These are phyloP conservation scores for Protosalanx chinensis DNA, from an alignment of 2,797 vertebrate species.

Conservation along the genomic window DNA sequence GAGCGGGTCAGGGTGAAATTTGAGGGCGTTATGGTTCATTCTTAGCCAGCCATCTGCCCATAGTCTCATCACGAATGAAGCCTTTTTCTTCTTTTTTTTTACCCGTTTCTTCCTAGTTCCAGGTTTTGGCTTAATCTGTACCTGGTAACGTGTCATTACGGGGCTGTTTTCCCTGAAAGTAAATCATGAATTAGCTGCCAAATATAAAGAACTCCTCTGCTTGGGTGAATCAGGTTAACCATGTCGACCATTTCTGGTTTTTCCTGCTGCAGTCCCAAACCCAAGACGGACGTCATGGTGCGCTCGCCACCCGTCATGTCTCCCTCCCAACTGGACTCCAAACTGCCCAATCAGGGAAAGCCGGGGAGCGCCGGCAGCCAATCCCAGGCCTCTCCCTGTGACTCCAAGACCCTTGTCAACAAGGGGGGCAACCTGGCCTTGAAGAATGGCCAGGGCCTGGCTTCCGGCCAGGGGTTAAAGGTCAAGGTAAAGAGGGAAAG, in stretches of 20 bases:
- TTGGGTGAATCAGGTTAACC: not conserved
- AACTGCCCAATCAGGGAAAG: slow-evolving; percentile 99
- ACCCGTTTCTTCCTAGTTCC: not conserved
- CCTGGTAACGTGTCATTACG: not conserved
- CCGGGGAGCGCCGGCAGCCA: slow-evolving; percentile 93
- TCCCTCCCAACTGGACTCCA: slow-evolving; percentile 99
- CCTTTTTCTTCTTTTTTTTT: not conserved
- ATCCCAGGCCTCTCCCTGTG: slow-evolving; percentile 95
- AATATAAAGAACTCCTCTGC: not conserved
- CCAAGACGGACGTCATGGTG: slow-evolving; percentile 99
- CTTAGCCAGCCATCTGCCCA: not conserved
- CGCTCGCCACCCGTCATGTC: slow-evolving; percentile 99
- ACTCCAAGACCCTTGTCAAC: slow-evolving; percentile 86
- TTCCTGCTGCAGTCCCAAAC: slow-evolving; percentile 86
- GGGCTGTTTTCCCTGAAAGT: too few relatives aligned
- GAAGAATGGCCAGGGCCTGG: slow-evolving; percentile 88
- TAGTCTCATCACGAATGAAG: not conserved
- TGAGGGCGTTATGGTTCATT: not conserved
- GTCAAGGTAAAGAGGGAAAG: slow-evolving; percentile 97
- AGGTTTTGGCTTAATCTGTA: not conserved
- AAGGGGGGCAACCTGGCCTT: slow-evolving; percentile 96
- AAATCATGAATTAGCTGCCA: not conserved
- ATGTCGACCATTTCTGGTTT: not conserved
- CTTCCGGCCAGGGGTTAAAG: slow-evolving; percentile 91
- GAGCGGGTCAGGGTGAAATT: too few relatives aligned